phyloP scores from a whole-genome alignment of 2,113 vertebrate species.

The Strix uralensis region DNA sequence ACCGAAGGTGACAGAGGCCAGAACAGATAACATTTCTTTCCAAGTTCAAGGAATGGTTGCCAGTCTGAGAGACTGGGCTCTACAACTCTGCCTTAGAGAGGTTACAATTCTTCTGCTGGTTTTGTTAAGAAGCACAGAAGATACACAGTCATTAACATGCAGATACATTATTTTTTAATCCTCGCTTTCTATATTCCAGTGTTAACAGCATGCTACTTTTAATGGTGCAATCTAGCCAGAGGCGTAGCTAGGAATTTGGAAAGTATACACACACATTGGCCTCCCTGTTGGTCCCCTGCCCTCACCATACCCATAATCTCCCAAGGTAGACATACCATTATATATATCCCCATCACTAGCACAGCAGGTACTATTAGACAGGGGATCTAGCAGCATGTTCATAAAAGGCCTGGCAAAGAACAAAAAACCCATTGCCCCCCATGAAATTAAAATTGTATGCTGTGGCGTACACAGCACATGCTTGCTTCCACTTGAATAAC shows the following conservation, averaged over 20 bases:
- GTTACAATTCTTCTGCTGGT: not conserved
- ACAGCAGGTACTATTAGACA: slow-evolving; percentile 39
- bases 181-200: not conserved
- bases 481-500: slow-evolving; percentile 25
- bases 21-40: not conserved
- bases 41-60: not conserved
- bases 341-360: slow-evolving; percentile 32
- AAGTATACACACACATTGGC: slow-evolving; percentile 18
- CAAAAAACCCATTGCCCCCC: not conserved
- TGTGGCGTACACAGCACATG: not conserved
- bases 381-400: slow-evolving; percentile 39
- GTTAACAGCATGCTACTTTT: slow-evolving; percentile 11
- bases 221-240: not conserved
- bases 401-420: slow-evolving; percentile 53
- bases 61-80: not conserved
- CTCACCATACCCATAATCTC: slow-evolving; percentile 34
- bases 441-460: slow-evolving; percentile 52
- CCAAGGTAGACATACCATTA: slow-evolving; percentile 44
- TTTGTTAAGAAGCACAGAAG: not conserved
- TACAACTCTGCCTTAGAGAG: not conserved
- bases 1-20: slow-evolving; percentile 10
- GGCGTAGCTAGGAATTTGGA: slow-evolving; percentile 33
- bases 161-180: not conserved
- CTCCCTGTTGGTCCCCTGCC: slow-evolving; percentile 48
- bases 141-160: not conserved